Evolutionary conservation across 2,113 vertebrate genomes (phyloP).

Genomic region (Psilopogon haemacephalus): DNA sequence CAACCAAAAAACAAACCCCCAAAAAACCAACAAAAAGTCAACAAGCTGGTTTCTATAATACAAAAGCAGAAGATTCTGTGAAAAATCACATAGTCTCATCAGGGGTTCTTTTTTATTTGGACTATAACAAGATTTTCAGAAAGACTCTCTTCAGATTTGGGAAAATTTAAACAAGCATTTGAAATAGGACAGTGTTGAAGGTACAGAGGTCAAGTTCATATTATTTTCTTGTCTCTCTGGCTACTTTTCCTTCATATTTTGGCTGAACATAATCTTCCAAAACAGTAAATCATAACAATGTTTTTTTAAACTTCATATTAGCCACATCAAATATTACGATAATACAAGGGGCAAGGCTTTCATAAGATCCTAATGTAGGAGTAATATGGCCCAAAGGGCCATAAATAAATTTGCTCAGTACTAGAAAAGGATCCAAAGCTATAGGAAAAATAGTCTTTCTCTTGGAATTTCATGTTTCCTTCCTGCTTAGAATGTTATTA

Average conservation of each 20-base stretch:
- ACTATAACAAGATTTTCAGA: neutral
- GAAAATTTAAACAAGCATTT: neutral
- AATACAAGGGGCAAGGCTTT: neutral
- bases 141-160: neutral
- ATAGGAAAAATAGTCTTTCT: neutral
- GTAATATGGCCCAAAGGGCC: neutral
- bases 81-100: neutral
- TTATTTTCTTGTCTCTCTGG: neutral
- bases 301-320: constrained; percentile 6
- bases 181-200: neutral
- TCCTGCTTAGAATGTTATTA: constrained; percentile 15
- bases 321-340: constrained; percentile 20
- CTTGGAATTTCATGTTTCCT: constrained; percentile 38
- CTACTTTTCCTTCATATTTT: constrained; percentile 6
- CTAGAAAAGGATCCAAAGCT: neutral
- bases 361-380: neutral
- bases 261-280: neutral
- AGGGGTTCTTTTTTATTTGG: neutral
- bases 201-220: neutral
- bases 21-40: no score
- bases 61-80: neutral
- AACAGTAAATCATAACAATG: constrained; percentile 5
- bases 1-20: no score
- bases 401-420: constrained; percentile 19
- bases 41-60: neutral